A percentile compares a stretch with the other conserved stretches of the same genome.
Conservation (phyloP, 2,888 invertebrate species). For the Mesochorus sp. region DNA sequence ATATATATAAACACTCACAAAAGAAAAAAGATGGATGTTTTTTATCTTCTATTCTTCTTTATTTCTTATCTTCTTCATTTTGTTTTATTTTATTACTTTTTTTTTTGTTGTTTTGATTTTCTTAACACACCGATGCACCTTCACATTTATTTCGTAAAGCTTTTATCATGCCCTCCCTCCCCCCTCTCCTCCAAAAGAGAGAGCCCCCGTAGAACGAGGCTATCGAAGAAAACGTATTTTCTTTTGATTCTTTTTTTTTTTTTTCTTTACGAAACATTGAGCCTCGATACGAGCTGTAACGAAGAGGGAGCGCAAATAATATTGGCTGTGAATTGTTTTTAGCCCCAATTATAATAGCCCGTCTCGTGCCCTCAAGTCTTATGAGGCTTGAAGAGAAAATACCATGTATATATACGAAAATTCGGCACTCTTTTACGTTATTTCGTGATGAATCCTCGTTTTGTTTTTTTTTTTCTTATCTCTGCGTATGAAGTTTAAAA, state of each 20-base stretch:
- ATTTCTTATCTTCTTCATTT: constrained; percentile 1
- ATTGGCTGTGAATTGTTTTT: no score
- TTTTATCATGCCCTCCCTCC: background rate
- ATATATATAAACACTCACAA: constrained; percentile 47
- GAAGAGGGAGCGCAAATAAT: no score
- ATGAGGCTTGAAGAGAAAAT: background rate
- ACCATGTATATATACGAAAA: background rate
- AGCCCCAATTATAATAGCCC: no score
- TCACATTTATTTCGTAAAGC: constrained; percentile 14
- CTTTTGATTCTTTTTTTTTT: no score
- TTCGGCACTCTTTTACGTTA: constrained; percentile 51
- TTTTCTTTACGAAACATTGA: background rate
- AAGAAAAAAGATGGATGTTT: constrained; percentile 21
- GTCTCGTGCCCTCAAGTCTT: background rate
- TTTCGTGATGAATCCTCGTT: constrained; percentile 4
- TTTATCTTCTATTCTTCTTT: background rate
- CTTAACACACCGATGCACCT: constrained; percentile 60
- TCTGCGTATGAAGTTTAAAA: constrained; percentile 5
- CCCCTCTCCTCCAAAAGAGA: constrained; percentile 7
- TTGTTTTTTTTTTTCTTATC: no score
- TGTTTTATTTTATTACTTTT: constrained; percentile 1
- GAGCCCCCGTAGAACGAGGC: background rate
- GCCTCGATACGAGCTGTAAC: no score
- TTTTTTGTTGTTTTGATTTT: constrained; percentile 47
- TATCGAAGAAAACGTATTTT: background rate